These are phyloP conservation scores for Trachurus trachurus DNA, from an alignment of 2,797 vertebrate genomes.

Conservation along the genomic window DNA sequence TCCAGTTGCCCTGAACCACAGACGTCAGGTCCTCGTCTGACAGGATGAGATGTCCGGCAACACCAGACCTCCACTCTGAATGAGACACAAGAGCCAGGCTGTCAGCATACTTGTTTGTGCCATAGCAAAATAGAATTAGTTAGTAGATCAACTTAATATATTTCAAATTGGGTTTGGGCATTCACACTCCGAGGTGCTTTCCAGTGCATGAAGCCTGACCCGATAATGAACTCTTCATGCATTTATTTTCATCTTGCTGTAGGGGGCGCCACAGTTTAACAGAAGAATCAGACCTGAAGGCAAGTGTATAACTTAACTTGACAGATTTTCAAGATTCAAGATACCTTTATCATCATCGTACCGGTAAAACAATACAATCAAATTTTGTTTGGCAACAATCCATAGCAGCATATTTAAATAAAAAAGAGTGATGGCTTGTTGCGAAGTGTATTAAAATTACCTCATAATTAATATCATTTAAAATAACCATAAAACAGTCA, in stretches of 20 bases:
- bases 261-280: constrained; percentile 39
- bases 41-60: constrained; percentile 96
- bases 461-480: no score
- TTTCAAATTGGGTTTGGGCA: not conserved
- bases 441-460: no score
- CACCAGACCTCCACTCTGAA: constrained; percentile 96
- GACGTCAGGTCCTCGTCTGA: constrained; percentile 98
- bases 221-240: not conserved
- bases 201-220: not conserved
- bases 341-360: no score
- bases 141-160: not conserved
- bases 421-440: no score
- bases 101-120: not conserved
- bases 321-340: no score
- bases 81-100: constrained; percentile 8
- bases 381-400: no score
- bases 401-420: no score
- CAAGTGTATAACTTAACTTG: no score
- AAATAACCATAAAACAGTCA: no score
- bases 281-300: no score
- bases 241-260: not conserved
- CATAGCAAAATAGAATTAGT: not conserved
- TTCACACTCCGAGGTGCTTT: not conserved
- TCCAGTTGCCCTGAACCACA: constrained; percentile 96
- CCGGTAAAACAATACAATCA: no score